These are phyloP conservation scores for Yponomeuta plumbellus DNA, from an alignment of 2,888 invertebrate genomes.

Conservation along the genomic window DNA sequence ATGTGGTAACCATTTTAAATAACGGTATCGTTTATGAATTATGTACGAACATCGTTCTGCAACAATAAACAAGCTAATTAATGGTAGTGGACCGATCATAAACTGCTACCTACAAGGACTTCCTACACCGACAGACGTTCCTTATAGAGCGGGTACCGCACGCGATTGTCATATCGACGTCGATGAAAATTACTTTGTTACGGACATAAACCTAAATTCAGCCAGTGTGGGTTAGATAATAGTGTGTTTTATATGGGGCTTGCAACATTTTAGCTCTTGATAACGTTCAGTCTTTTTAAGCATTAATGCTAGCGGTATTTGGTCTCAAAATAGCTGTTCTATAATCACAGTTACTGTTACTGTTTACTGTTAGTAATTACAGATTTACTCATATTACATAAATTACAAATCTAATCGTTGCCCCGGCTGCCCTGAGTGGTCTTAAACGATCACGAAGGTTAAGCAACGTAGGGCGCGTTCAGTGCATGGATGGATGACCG, in stretches of 20 bases:
- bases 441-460: too few relatives aligned
- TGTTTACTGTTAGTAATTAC: not conserved
- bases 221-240: not conserved
- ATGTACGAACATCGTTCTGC: not conserved
- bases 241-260: not conserved
- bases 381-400: too few relatives aligned
- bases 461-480: too few relatives aligned
- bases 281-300: not conserved
- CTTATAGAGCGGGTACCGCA: conserved; percentile 10
- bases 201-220: conserved; percentile 1
- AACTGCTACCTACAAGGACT: conserved; percentile 11
- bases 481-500: too few relatives aligned
- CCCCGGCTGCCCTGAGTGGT: too few relatives aligned
- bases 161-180: conserved; percentile 10
- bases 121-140: conserved; percentile 14
- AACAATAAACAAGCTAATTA: conserved; percentile 6
- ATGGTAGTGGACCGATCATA: not conserved
- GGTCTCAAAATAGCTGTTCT: not conserved
- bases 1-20: not conserved
- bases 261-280: not conserved
- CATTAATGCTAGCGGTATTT: not conserved
- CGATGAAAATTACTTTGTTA: conserved; percentile 10
- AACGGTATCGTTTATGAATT: not conserved
- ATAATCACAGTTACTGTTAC: not conserved
- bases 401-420: too few relatives aligned